Base-by-base conservation (phyloP, 2,888 invertebrate species). In the Zaprionus obscuricornis region DNA sequence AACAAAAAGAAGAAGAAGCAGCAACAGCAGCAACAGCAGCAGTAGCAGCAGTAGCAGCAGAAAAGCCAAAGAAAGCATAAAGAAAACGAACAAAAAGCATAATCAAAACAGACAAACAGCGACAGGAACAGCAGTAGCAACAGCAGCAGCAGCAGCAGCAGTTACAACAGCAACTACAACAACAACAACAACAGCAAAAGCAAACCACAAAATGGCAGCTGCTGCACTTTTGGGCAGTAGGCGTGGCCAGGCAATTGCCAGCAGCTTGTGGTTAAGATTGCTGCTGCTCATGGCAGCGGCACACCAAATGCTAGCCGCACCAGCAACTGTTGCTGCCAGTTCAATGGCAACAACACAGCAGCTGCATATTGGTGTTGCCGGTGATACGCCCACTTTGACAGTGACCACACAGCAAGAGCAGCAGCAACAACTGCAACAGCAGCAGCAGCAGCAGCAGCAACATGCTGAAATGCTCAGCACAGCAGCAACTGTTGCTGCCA, bases 221-320 rank as follows among this genome's bases (percentile, higher is more conserved):
- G 68, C 62, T 54, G 43, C 57, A 55, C 4, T 27, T n/a, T 26
- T 47, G 20, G 7, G 37, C 33, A 42, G 54, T 46, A 47, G 72
- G 55, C 67, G 67, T 59, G 52, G 55, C 54, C 49, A 31, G 7
- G 14, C 26, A 16, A 47, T 37, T 33, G 33, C 26, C n/a, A 39
- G 33, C 58, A 16, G 45, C 43, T 10, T 68, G 45, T 64, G 78
- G 59, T 14, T 74, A 10, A 52, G 47, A 39, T 36, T 72, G 68
- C 49, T 79, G 37, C 56, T 83, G 27, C 47, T 74, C 24, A 42
- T 62, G 18, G 51, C 54, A 47, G 31, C 52, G 49, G 49, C 62
- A 8, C 51, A 39, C 27, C 22, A 24, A 11, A 16, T 26, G 17
- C 36, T 36, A 26, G 52, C 55, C 27, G 57, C 81, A 17, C 22